Evolutionary conservation across 2,888 invertebrate genomes (phyloP).

Genomic region (Ceramica pisi): DNA sequence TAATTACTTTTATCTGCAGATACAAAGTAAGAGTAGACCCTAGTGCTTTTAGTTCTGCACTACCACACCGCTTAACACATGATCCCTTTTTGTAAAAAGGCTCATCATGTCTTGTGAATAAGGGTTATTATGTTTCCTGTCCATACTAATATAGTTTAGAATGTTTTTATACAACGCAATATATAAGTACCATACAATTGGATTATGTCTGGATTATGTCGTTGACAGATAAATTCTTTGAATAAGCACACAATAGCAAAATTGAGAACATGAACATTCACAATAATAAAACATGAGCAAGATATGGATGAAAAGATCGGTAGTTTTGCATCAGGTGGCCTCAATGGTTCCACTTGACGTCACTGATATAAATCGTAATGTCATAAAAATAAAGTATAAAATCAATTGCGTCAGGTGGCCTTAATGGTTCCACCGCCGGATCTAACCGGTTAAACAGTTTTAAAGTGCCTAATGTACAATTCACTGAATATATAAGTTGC

Average conservation of each 20-base stretch:
- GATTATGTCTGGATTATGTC: slow-evolving; percentile 1
- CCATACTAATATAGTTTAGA: slow-evolving; percentile 36
- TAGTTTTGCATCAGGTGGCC: no score
- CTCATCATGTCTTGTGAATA: slow-evolving; percentile 45
- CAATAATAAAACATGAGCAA: slow-evolving; percentile 10
- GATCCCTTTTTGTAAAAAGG: slow-evolving; percentile 33
- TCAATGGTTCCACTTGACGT: no score
- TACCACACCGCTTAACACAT: slow-evolving; percentile 50
- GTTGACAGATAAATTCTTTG: slow-evolving; percentile 8
- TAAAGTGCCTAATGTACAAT: slow-evolving; percentile 1
- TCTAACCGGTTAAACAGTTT: no score
- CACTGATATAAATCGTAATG: no score
- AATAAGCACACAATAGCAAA: slow-evolving; percentile 12
- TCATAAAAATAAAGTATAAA: no score
- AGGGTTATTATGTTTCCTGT: slow-evolving; percentile 4
- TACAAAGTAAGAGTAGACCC: slow-evolving; percentile 76
- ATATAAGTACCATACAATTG: slow-evolving; percentile 44
- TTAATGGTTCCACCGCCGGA: no score
- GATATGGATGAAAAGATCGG: slow-evolving; percentile 12
- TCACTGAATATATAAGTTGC: not conserved
- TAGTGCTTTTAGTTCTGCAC: slow-evolving; percentile 67
- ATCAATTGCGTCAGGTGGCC: no score
- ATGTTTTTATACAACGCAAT: slow-evolving; percentile 32
- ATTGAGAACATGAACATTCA: not conserved
- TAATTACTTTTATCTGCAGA: slow-evolving; percentile 72